Evolutionary conservation across 2,113 vertebrate species (phyloP).

Genomic region (Callionymus lyra): DNA sequence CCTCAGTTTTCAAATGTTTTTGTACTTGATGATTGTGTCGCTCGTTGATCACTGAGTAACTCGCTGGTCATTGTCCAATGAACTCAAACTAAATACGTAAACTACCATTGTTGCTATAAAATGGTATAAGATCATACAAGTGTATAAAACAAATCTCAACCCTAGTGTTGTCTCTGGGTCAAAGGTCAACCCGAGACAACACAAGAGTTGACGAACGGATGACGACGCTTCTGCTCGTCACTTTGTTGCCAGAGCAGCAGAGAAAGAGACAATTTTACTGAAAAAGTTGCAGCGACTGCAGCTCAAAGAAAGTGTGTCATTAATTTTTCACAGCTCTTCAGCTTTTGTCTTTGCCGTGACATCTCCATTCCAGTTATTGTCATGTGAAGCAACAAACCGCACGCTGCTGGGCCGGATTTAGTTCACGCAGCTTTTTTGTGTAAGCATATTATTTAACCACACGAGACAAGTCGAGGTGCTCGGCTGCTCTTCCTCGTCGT

Average conservation of each 20-base stretch:
- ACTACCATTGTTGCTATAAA: too few species aligned
- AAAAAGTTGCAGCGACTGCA: constrained; percentile 23
- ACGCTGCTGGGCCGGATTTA: constrained; percentile 4
- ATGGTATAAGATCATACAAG: too few species aligned
- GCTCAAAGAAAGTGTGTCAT: constrained; percentile 29
- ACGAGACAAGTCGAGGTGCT: constrained; percentile 6
- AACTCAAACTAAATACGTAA: too few species aligned
- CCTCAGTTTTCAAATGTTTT: too few species aligned
- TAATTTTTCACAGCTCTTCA: constrained; percentile 30
- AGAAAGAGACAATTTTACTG: neutral
- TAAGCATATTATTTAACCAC: constrained; percentile 7
- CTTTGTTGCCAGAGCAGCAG: constrained; percentile 9
- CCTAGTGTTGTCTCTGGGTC: too few species aligned
- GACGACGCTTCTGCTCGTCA: too few species aligned
- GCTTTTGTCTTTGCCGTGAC: constrained; percentile 29
- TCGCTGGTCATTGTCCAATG: too few species aligned
- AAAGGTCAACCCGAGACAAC: too few species aligned
- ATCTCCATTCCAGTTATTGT: constrained; percentile 16
- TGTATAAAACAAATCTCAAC: too few species aligned
- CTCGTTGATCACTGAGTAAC: too few species aligned
- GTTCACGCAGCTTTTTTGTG: constrained; percentile 3
- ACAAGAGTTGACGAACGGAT: too few species aligned
- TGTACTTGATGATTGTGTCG: too few species aligned
- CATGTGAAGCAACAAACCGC: constrained; percentile 16
- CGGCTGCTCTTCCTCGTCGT: constrained; percentile 6